phyloP scores from a whole-genome alignment of 1,140 invertebrate genomes.

The Anastrepha ludens region DNA sequence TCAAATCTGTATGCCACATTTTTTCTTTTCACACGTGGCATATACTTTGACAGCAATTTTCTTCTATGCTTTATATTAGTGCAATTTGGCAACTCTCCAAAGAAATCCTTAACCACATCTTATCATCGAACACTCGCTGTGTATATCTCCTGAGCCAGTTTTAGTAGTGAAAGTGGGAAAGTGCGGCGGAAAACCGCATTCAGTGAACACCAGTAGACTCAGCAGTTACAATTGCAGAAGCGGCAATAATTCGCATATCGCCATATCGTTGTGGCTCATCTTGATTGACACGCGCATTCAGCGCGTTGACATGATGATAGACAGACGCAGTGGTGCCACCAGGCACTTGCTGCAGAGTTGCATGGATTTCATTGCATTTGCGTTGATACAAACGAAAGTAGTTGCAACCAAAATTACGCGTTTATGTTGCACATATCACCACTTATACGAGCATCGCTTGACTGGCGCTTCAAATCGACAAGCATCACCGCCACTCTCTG shows the following conservation, averaged over 20 bases:
- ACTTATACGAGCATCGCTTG: not conserved
- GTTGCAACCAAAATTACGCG: conserved; percentile 19
- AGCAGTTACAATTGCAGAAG: not conserved
- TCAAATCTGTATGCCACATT: no score
- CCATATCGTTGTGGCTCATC: conserved; percentile 71
- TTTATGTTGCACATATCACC: not conserved
- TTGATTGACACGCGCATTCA: conserved; percentile 74
- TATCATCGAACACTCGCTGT: no score
- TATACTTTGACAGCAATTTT: no score
- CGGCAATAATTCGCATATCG: conserved; percentile 4
- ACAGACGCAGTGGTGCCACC: conserved; percentile 59
- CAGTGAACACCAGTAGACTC: not conserved
- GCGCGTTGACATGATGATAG: conserved; percentile 74
- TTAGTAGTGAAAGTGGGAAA: no score
- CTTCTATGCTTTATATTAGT: no score
- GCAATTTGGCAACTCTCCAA: no score
- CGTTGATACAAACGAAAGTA: not conserved
- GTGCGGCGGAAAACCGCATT: not conserved
- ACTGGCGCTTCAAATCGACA: conserved; percentile 49
- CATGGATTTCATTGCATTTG: conserved; percentile 9
- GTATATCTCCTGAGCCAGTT: no score
- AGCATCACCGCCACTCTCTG: conserved; percentile 22
- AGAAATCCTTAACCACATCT: no score
- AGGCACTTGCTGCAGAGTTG: conserved; percentile 21
- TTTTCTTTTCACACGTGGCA: no score